Conservation (phyloP, 2,113 vertebrate species). For the Collichthys lucidus region DNA sequence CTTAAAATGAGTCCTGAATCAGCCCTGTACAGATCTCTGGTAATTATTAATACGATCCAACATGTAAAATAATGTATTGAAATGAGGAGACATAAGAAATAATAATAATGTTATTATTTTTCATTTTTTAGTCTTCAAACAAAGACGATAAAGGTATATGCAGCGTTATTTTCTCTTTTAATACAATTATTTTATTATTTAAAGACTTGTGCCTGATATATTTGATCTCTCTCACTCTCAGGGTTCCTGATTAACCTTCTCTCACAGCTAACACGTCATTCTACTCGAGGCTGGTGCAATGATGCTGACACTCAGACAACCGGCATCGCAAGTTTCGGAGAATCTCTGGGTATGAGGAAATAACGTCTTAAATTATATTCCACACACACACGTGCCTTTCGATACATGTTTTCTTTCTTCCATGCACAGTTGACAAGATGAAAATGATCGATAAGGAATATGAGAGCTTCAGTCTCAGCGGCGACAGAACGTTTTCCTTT, state of each 20-base stretch:
- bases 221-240: constrained; percentile 54
- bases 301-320: constrained; percentile 88
- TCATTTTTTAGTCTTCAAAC: constrained; percentile 81
- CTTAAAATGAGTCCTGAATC: constrained; percentile 88
- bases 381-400: not conserved
- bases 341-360: constrained; percentile 88
- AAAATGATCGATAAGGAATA: constrained; percentile 95
- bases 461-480: constrained; percentile 81
- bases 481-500: constrained; percentile 83
- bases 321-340: constrained; percentile 69
- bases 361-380: not conserved
- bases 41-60: constrained; percentile 69
- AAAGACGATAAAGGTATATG: constrained; percentile 86
- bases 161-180: not conserved
- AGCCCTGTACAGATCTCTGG: constrained; percentile 87
- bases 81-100: not conserved
- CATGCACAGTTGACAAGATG: constrained; percentile 89
- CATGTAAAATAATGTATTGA: not conserved
- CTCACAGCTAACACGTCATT: constrained; percentile 83
- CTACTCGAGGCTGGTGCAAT: constrained; percentile 64
- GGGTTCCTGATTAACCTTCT: constrained; percentile 91
- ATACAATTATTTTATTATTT: not conserved
- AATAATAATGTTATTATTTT: constrained; percentile 26
- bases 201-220: not conserved
- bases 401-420: not conserved